These are phyloP conservation scores for Coelopa pilipes DNA, from an alignment of 2,888 invertebrate genomes.

Conservation along the genomic window DNA sequence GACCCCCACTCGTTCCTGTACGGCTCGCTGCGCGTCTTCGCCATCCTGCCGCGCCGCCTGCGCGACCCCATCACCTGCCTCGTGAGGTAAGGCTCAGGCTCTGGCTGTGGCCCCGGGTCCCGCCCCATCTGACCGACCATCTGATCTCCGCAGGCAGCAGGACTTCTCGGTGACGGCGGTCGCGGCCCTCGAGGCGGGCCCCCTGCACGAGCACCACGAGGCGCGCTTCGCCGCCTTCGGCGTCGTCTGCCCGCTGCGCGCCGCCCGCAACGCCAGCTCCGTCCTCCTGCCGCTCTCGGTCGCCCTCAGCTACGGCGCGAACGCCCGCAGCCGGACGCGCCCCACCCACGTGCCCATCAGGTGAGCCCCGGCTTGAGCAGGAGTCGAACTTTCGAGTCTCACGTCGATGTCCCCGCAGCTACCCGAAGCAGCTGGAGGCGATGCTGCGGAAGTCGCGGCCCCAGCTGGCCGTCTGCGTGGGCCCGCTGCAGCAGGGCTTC, in stretches of 20 bases:
- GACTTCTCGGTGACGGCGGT: slow-evolving; percentile 55
- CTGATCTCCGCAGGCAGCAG: slow-evolving; percentile 48
- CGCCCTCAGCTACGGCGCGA: slow-evolving; percentile 57
- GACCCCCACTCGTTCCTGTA: slow-evolving; percentile 27
- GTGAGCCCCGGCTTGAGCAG: slow-evolving; percentile 45
- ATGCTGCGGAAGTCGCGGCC: slow-evolving; percentile 54
- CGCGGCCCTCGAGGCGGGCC: slow-evolving; percentile 59
- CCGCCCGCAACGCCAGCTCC: slow-evolving; percentile 26
- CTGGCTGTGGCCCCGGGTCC: too few species aligned
- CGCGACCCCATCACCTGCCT: slow-evolving; percentile 54
- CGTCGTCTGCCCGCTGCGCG: slow-evolving; percentile 62
- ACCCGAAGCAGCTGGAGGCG: slow-evolving; percentile 56
- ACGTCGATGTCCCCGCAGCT: slow-evolving; percentile 44
- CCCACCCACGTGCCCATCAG: slow-evolving; percentile 63
- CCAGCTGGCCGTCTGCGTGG: slow-evolving; percentile 64
- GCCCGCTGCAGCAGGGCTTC: slow-evolving; percentile 66
- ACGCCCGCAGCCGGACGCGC: slow-evolving; percentile 56
- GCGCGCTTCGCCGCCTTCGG: slow-evolving; percentile 66
- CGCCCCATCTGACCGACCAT: neutral
- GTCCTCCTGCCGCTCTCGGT: slow-evolving; percentile 58
- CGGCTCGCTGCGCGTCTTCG: slow-evolving; percentile 60
- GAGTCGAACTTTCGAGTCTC: neutral
- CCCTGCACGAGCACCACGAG: slow-evolving; percentile 68
- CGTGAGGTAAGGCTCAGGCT: slow-evolving; percentile 52
- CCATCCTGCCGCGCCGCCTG: slow-evolving; percentile 54